phyloP scores from a whole-genome alignment of 1,140 invertebrate species.

The Luehdorfia chinensis region DNA sequence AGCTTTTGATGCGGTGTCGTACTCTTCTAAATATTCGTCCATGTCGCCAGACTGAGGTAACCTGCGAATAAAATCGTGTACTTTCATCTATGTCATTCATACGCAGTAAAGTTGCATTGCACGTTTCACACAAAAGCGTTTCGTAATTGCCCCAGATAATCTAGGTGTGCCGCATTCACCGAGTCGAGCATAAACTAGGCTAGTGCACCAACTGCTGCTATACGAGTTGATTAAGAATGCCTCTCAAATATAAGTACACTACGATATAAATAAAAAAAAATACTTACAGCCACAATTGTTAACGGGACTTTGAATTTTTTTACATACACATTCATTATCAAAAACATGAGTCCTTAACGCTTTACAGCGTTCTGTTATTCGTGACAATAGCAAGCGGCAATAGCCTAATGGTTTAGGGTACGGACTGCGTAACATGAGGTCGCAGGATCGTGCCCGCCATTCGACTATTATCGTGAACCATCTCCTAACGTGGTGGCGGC shows the following conservation, averaged over 20 bases:
- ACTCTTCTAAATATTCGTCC: slow-evolving; percentile 35
- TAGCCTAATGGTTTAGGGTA: too few species aligned
- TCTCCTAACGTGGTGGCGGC: too few species aligned
- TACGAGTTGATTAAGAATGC: slow-evolving; percentile 2
- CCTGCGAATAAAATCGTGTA: slow-evolving; percentile 23
- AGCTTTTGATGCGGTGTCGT: slow-evolving; percentile 36
- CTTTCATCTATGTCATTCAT: slow-evolving; percentile 10
- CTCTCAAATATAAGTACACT: slow-evolving; percentile 6
- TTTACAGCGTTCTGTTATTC: too few species aligned
- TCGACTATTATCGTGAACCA: too few species aligned
- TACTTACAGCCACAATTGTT: too few species aligned
- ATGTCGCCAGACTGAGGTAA: slow-evolving; percentile 21
- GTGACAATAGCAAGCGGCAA: too few species aligned
- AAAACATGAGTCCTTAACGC: too few species aligned
- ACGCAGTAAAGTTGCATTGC: not conserved
- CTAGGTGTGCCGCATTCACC: slow-evolving; percentile 9
- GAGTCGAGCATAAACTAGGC: slow-evolving; percentile 5
- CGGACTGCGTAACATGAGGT: too few species aligned
- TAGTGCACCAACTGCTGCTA: slow-evolving; percentile 5
- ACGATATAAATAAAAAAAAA: too few species aligned
- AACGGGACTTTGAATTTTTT: too few species aligned
- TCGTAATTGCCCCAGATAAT: slow-evolving; percentile 13
- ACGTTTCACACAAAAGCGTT: slow-evolving; percentile 12
- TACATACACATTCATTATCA: too few species aligned
- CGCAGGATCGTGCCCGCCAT: too few species aligned